Evolutionary conservation across 64 coral and sea anemone species (phyloP), one percentile per base, ranked within the genome.

Genomic region (Stichodactyla mertensii): DNA sequence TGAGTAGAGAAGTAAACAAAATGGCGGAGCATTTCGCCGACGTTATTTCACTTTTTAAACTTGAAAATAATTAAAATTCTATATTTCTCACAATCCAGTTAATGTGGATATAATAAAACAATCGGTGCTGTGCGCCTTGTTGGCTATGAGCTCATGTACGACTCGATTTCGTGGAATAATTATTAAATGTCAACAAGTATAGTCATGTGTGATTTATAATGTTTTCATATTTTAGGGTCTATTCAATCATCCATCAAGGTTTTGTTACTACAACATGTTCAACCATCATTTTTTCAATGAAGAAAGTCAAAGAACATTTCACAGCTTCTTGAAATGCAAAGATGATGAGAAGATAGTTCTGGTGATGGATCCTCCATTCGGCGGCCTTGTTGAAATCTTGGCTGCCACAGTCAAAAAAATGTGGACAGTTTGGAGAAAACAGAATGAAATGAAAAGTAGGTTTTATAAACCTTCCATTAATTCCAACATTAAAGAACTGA

Each of bases 291-390:
- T 98, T 84, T 94, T 98, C 87, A 86, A 84, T 16, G 57, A 55
- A 7, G 55, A 92, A 15, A 87, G 86, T 84, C 36, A 87, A 60
- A 28, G 83, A 64, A 69, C 57, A 51, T 89, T 94, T 7, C 77
- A 85, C 45, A 74, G 84, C 7, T 98, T 98, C 77, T 55, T 98
- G 52, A 79, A 71, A 31, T 86, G 60, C 51, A n/a, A 53, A 15
- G 69, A 87, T 80, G 84, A 80, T 77, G 52, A 89, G 0, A 85
- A 83, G 18, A 59, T 88, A 55, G 85, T 92, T 54, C 24, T 98
- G 11, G 77, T 98, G 23, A 94, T 98, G 78, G 95, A 98, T 52
- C 96, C 96, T 52, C 96, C 96, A 84, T 98, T 98, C 92, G 96
- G 96, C 92, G 96, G 96, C 13, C 77, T 98, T 24, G 88, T 89